Evolutionary conservation across 1,140 invertebrate species (phyloP).

Genomic region (Anastatus disparis): DNA sequence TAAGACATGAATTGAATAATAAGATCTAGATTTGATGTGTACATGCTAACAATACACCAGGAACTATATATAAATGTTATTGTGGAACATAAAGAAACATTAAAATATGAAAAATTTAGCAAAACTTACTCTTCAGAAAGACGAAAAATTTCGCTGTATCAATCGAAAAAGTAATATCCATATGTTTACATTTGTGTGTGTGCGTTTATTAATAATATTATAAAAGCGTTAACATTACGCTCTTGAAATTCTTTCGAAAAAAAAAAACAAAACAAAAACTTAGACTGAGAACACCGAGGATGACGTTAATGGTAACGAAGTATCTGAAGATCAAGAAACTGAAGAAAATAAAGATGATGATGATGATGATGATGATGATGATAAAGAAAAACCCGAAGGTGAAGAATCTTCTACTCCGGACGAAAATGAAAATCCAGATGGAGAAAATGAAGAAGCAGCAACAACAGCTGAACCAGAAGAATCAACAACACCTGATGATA

Average conservation of each 20-base stretch:
- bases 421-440: constrained; percentile 46
- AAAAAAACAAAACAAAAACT: constrained; percentile 40
- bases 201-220: too few species aligned
- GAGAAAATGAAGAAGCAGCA: constrained; percentile 44
- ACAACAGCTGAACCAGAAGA: constrained; percentile 11
- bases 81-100: too few species aligned
- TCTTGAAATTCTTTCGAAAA: background rate
- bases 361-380: constrained; percentile 42
- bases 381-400: constrained; percentile 44
- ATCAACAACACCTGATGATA: constrained; percentile 39
- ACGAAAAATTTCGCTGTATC: constrained; percentile 31
- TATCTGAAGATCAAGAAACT: too few species aligned
- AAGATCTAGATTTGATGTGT: too few species aligned
- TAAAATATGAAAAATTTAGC: background rate
- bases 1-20: too few species aligned
- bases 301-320: constrained; percentile 52
- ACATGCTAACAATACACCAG: too few species aligned
- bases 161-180: background rate
- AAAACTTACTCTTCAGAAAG: constrained; percentile 1
- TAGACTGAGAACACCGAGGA: constrained; percentile 42
- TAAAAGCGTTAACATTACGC: too few species aligned
- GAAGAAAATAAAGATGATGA: constrained; percentile 54
- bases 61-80: too few species aligned
- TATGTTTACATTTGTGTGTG: too few species aligned
- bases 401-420: constrained; percentile 41